Evolutionary conservation across 2,888 invertebrate genomes (phyloP), one percentile per base, ranked within the genome.

Genomic region (Philopedon plagiatum): DNA sequence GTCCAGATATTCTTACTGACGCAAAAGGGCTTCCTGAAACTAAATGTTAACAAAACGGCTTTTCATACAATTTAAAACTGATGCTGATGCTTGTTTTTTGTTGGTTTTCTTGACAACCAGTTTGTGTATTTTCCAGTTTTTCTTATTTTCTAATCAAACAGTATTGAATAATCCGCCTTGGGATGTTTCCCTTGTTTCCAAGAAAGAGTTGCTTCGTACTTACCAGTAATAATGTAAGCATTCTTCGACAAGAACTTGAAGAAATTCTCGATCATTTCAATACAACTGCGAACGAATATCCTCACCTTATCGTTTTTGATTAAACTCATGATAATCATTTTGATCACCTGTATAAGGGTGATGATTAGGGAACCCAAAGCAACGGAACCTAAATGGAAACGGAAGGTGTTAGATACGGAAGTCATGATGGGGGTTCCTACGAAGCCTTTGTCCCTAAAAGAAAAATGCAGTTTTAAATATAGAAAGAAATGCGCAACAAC

Each of bases 161-260:
- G n/a, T n/a, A n/a, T n/a, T n/a, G n/a, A n/a, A n/a, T n/a, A n/a
- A n/a, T n/a, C n/a, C n/a, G n/a, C n/a, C n/a, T n/a, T n/a, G n/a
- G n/a, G n/a, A n/a, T n/a, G n/a, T n/a, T n/a, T n/a, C n/a, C n/a
- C n/a, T n/a, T n/a, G n/a, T n/a, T n/a, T n/a, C n/a, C n/a, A n/a
- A n/a, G n/a, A n/a, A n/a, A n/a, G n/a, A n/a, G n/a, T n/a, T n/a
- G n/a, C n/a, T n/a, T n/a, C n/a, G n/a, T 18, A 39, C 15, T 32
- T 21, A 34, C 41, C 39, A 1, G 15, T 39, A n/a, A 39, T 15
- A 39, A 82, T 81, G 68, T 80, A 81, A 0, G 82, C 76, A 67
- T 80, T 82, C 58, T 80, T 79, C 0, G 81, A 79, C 62, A 82
- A 73, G 44, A 77, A 79, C 63, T 77, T 80, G 19, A 82, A 63